Evolutionary conservation across 1,140 invertebrate genomes (phyloP), one percentile per base, ranked within the genome.

Genomic region (Trissolcus basalis): DNA sequence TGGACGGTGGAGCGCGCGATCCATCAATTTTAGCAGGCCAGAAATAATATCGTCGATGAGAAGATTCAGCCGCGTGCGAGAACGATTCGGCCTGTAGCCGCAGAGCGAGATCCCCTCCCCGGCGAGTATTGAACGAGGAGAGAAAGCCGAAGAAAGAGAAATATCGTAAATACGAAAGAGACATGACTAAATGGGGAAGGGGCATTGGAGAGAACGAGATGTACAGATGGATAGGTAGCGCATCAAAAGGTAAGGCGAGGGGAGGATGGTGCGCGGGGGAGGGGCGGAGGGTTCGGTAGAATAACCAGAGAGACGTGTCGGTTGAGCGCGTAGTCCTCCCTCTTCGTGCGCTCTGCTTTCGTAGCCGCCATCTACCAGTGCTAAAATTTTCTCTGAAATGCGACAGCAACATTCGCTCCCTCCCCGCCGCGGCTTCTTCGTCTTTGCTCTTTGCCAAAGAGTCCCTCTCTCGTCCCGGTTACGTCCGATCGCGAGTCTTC

Each of bases 371-470:
- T 78, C 81, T 77, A 80, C 51, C 72, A 80, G 75, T 81, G 83
- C 80, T 83, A 83, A 83, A 84, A 77, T 85, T 78, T 83, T 81
- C 83, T 82, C 81, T 85, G 79, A 85, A 85, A 86, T 82, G 83
- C 83, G 81, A 85, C 83, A 82, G 82, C 84, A 84, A 86, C 81
- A 80, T 39, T n/a, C 19, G 19, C 19, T 27, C 80, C 72, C 80
- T 58, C 54, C 64, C 58, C 56, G 55, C 72, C 73, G 56, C 76
- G 61, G 61, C 73, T 61, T 54, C 73, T 65, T 63, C 69, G 16
- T 67, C 68, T 53, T 63, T 51, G 53, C 45, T 16, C 60, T 51
- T 65, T 69, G 36, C 36, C 9, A n/a, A 39, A 39, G 61, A 63
- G 55, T 65, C 53, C 78, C 70, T 58, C 53, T 74, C 77, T 55